Evolutionary conservation across 2,888 invertebrate genomes (phyloP).

Genomic region (Epirrhoe tristata): DNA sequence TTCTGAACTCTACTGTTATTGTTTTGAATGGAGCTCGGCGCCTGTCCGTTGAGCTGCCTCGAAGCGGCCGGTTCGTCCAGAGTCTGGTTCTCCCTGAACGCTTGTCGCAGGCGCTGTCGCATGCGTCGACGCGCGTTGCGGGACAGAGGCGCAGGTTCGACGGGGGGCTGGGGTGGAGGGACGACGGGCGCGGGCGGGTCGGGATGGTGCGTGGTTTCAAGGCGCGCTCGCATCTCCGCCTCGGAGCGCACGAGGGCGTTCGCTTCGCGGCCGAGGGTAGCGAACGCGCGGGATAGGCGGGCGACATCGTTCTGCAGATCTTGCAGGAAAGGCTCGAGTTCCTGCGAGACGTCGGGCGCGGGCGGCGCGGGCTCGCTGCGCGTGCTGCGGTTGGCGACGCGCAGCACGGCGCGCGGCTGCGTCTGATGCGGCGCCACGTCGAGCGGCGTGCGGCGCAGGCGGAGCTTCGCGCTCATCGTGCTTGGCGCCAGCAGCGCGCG

Average conservation of each 20-base stretch:
- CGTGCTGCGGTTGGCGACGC: slow-evolving; percentile 70
- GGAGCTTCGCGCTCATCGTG: slow-evolving; percentile 67
- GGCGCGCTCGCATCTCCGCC: slow-evolving; percentile 59
- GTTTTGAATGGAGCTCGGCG: slow-evolving; percentile 5
- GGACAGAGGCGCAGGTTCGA: slow-evolving; percentile 48
- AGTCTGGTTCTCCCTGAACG: slow-evolving; percentile 55
- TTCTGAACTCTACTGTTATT: slow-evolving; percentile 21
- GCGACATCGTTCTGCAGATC: slow-evolving; percentile 71
- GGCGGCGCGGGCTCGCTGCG: slow-evolving; percentile 37
- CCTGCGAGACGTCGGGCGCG: slow-evolving; percentile 46
- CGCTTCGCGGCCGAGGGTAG: slow-evolving; percentile 68
- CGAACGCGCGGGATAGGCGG: slow-evolving; percentile 69
- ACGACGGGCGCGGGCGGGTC: slow-evolving; percentile 19
- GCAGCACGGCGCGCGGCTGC: slow-evolving; percentile 75
- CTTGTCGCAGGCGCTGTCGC: slow-evolving; percentile 66
- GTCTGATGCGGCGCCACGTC: slow-evolving; percentile 61
- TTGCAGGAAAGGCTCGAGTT: slow-evolving; percentile 67
- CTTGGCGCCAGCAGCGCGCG: slow-evolving; percentile 63
- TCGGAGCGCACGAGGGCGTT: slow-evolving; percentile 63
- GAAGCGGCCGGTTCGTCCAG: neutral
- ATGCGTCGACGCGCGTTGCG: slow-evolving; percentile 73
- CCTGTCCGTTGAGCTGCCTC: slow-evolving; percentile 10
- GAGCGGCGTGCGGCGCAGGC: slow-evolving; percentile 66
- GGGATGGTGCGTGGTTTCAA: slow-evolving; percentile 49
- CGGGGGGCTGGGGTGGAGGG: slow-evolving; percentile 28